Base-by-base conservation (phyloP, 2,888 invertebrate species). In the Drosophila mimica region DNA sequence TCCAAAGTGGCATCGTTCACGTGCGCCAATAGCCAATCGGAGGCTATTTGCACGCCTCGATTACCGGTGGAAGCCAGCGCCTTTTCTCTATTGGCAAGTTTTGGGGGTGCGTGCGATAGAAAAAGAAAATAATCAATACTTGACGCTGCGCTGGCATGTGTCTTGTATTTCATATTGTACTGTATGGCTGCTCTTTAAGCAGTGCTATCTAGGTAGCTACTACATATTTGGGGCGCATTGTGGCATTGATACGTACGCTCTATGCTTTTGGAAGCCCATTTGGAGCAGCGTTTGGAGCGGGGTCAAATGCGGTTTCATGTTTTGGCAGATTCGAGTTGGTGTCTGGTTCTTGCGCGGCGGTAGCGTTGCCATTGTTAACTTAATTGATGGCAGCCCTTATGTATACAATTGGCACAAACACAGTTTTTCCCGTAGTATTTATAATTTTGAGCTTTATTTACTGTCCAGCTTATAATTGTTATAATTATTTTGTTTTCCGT, bases 11-110 rank as follows among this genome's bases (percentile, higher is more conserved):
- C 95, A 93, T 98, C 98, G 91, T 97, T 96, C 0, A 98, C 97
- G 91, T 98, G 98, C 9, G 97, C 97, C 71, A 98, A 92, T 15
- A 98, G 94, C 98, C 98, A 98, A 91, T 98, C 98, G 0, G 97
- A 97, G 11, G 98, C 98, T 72, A 97, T 94, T 92, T 98, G 97
- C 33, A 97, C 97, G 74, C 97, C 97, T 69, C 96, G 94, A 92
- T 98, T 96, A 25, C 98, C 98, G 5, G 98, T 98, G 13, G 98
- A 97, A 20, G 98, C 97, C 73, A 98, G 93, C 7, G 98, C 98
- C 92, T 98, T 98, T 91, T 97, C 96, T 49, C 98, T 98, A 91
- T 62, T 33, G 51, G 6, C 25, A 33, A 34, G 46, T 28, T 57
- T 57, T 36, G 52, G 49, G 51, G 56, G 61, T 36, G 36, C 34